Evolutionary conservation across 2,888 invertebrate species (phyloP), one percentile per base, ranked within the genome.

Genomic region (Tetranychus truncatus): DNA sequence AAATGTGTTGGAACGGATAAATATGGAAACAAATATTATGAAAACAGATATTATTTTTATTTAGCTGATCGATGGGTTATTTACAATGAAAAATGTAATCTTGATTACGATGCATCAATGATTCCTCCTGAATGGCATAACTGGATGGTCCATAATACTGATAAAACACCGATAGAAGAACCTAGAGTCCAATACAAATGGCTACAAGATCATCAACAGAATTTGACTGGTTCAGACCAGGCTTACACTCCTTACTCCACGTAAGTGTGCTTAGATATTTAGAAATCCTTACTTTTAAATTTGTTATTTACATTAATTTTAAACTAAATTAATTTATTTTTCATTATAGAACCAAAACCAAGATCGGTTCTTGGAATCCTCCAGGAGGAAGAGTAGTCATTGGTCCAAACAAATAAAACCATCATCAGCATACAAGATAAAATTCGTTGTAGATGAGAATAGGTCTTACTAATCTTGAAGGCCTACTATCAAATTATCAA

Each of bases 61-160:
- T 89, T 93, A 73, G 86, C 94, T 77, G 97, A 94, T 85, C 88
- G 99, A 77, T 99, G 99, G 97, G 89, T 99, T 15, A 89, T 91
- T 80, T 99, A 91, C 82, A 85, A 88, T 0, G 88, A 89, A 0
- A 87, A 88, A 77, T 88, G 88, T 76, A 86, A 89, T 82, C 84
- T 91, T 82, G 88, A 93, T 80, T 88, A 88, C 84, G 91, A 91
- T 83, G 90, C 86, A 1, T 88, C 91, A 77, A 91, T 95, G 87
- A 89, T 99, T 9, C 90, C 96, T 1, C 88, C 96, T 45, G 96
- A 97, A 82, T 99, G 99, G 99, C 85, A 86, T 81, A 92, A 95
- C 20, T 99, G 97, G 97, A 85, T 99, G 81, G 95, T 96, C 84
- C 94, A 97, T 84, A 95, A 95, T 84, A 88, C 89, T 0, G 91